These are phyloP conservation scores for Drosophila dunni DNA, from an alignment of 1,140 invertebrate genomes.

Conservation along the genomic window DNA sequence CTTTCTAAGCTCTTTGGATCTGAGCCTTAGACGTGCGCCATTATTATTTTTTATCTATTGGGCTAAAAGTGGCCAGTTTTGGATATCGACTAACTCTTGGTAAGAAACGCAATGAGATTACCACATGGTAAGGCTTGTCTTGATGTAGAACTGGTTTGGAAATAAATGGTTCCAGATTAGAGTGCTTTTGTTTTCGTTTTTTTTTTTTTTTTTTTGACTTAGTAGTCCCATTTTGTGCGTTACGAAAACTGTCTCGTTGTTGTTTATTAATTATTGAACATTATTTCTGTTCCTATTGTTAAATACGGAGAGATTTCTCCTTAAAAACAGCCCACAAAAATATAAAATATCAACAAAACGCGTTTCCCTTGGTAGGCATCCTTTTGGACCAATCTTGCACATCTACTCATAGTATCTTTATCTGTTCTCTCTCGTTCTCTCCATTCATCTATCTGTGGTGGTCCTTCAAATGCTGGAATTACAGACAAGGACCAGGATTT, in stretches of 20 bases:
- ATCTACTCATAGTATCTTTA: background rate
- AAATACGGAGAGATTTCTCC: slow-evolving; percentile 64
- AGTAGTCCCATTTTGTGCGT: slow-evolving; percentile 62
- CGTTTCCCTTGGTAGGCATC: slow-evolving; percentile 51
- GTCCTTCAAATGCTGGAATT: background rate
- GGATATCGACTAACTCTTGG: background rate
- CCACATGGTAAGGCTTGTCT: slow-evolving; percentile 15
- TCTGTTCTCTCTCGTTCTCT: background rate
- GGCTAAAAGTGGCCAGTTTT: slow-evolving; percentile 3
- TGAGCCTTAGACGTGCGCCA: slow-evolving; percentile 8
- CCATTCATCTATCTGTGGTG: background rate
- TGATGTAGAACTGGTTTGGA: slow-evolving; percentile 3
- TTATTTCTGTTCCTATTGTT: slow-evolving; percentile 64
- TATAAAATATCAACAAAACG: slow-evolving; percentile 55
- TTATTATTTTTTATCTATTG: slow-evolving; percentile 7
- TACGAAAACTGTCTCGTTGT: slow-evolving; percentile 62
- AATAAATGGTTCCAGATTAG: slow-evolving; percentile 2
- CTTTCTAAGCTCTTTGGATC: slow-evolving; percentile 20
- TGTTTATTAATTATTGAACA: slow-evolving; percentile 67
- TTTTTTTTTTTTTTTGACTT: slow-evolving; percentile 21
- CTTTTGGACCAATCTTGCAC: background rate
- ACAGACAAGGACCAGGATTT: slow-evolving; percentile 57
- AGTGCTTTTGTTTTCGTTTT: slow-evolving; percentile 39
- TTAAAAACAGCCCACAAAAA: slow-evolving; percentile 50
- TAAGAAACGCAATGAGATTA: slow-evolving; percentile 14